Evolutionary conservation across 2,888 invertebrate species (phyloP), one percentile per base, ranked within the genome.

Genomic region (Lagria hirta): DNA sequence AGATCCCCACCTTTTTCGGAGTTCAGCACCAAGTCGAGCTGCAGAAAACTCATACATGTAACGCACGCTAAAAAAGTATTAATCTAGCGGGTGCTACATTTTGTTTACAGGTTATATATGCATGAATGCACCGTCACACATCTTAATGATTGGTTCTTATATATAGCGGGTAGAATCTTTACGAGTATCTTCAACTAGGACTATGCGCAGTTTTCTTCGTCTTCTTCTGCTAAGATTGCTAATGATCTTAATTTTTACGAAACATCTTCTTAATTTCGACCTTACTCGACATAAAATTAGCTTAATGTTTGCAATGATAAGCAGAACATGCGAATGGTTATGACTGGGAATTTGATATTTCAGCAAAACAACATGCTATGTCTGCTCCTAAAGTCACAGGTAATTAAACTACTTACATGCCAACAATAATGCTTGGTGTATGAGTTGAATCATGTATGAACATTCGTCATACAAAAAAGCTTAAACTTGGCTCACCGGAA

Each of bases 11-110:
- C 94, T 62, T 83, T 83, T 70, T 90, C 88, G 68, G 90, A 90
- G 76, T 96, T 92, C 73, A 97, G 86, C 75, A 89, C 84, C 76
- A 99, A 86, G 81, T 98, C 94, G 79, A 99, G 83, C 88, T 93
- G 83, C 74, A 69, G 66, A 66, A 64, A 69, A 68, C 62, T 64
- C 51, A 49, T 46, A 57, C 64, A 66, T 68, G 59, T 66, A 66
- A 63, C 57, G 57, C 53, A 42, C 47, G 56, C 54, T 55, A 48
- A 34, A 48, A n/a, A 12, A 11, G 24, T 14, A 10, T n/a, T n/a
- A 38, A 34, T 43, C 43, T 43, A 48, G 34, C 42, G 42, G 37
- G 28, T 37, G 37, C 36, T 42, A 47, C 42, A 43, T 23, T 42
- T 22, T 20, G 41, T 41, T 47, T 43, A 37, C 27, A 16, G 35